Percentiles rank a stretch among this genome's conserved stretches.
Evolutionary conservation across 2,797 vertebrate species (phyloP).

Genomic region (Acanthiza pusilla): DNA sequence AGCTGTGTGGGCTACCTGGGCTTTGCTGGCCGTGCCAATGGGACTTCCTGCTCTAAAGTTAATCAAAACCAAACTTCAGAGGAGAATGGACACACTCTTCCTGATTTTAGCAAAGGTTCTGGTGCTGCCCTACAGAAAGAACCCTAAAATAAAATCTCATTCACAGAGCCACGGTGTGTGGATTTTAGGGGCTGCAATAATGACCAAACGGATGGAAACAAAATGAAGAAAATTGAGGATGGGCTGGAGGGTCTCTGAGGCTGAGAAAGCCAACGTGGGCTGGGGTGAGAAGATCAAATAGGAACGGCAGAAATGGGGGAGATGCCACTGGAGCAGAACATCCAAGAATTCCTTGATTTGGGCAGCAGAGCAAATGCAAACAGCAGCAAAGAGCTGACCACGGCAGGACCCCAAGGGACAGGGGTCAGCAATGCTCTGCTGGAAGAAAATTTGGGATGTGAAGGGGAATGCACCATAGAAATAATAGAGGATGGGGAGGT

Average conservation of each 20-base stretch:
- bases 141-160: not conserved
- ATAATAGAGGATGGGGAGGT: not conserved
- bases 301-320: not conserved
- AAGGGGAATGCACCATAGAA: not conserved
- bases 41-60: not conserved
- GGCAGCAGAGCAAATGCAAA: not conserved
- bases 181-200: not conserved
- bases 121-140: not conserved
- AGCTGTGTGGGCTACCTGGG: not conserved
- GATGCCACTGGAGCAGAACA: not conserved
- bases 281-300: not conserved
- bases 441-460: not conserved
- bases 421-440: not conserved
- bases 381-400: not conserved
- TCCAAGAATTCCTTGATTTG: not conserved
- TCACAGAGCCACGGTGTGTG: not conserved
- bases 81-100: not conserved
- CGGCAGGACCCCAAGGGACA: not conserved
- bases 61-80: not conserved
- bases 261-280: not conserved
- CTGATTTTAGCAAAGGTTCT: not conserved
- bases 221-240: accelerated
- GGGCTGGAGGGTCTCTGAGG: not conserved
- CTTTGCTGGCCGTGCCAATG: too few species aligned
- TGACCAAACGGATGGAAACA: accelerated